Conservation (phyloP, 2,113 vertebrate species). For the Lates calcarifer region DNA sequence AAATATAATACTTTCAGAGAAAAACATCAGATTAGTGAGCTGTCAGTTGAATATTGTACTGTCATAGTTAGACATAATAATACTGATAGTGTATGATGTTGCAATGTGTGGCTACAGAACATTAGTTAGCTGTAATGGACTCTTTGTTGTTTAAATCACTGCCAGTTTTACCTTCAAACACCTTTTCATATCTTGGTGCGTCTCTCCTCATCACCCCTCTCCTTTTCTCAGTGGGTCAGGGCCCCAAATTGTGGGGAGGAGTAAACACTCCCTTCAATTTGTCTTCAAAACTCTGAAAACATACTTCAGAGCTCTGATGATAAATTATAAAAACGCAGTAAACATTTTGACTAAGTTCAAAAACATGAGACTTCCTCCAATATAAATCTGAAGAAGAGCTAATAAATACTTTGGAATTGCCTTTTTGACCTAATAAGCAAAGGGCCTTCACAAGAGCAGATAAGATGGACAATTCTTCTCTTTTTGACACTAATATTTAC, state of each 20-base stretch:
- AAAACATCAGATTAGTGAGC: background rate
- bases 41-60: background rate
- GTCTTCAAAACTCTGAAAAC: slow-evolving; percentile 66
- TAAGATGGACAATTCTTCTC: background rate
- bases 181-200: slow-evolving; percentile 30
- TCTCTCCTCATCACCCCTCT: slow-evolving; percentile 35
- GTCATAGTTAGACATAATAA: background rate
- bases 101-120: background rate
- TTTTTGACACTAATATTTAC: slow-evolving; percentile 36
- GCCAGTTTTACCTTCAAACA: slow-evolving; percentile 15
- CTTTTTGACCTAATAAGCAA: slow-evolving; percentile 39
- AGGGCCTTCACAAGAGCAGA: background rate
- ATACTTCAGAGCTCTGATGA: slow-evolving; percentile 55
- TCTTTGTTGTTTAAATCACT: background rate
- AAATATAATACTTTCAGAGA: background rate
- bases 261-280: slow-evolving; percentile 61
- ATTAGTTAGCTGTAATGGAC: background rate
- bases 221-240: slow-evolving; percentile 39
- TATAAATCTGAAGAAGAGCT: slow-evolving; percentile 43
- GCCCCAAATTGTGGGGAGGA: slow-evolving; percentile 21
- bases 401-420: slow-evolving; percentile 53
- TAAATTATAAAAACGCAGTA: slow-evolving; percentile 48
- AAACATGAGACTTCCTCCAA: slow-evolving; percentile 30
- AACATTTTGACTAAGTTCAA: slow-evolving; percentile 53
- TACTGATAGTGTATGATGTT: background rate